Base-by-base conservation (phyloP, 2,888 invertebrate genomes). In the Drosophila incognita region DNA sequence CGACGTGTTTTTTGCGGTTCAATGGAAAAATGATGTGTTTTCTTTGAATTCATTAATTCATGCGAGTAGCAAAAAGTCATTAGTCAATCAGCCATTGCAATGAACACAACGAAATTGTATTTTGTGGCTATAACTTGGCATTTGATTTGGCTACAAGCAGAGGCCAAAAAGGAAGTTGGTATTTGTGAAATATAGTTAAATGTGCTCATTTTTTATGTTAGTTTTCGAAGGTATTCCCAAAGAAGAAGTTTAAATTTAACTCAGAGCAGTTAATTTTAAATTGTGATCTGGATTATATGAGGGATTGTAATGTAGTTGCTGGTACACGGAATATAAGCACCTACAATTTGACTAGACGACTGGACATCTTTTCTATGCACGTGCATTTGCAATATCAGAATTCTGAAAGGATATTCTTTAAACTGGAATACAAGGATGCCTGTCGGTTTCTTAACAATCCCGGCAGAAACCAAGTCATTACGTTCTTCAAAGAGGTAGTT, bases 141-240 rank as follows among this genome's bases (percentile, higher is more conserved):
- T 27, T 24, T 57, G 27, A n/a, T 65, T 49, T 27, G 46, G 7
- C 13, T 35, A 27, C 42, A 15, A 53, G 7, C 33, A 15, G 49
- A 5, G 1, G 70, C 68, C 59, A 63, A n/a, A 2, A 56, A 49
- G 13, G 61, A 60, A 65, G 83, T 85, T 56, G 0, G 21, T 29
- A 51, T 24, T 46, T 46, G 15, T 15, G 13, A 18, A 6, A 40
- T 35, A 38, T 27, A 18, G 5, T 8, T n/a, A 18, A 24, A 31
- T 24, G 5, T 4, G 2, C 2, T n/a, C 2, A 18, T n/a, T 27
- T 36, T 36, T 2, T 21, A 2, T 8, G 7, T 52, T 0, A 6
- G 11, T 18, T 5, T 29, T 21, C 7, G 21, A 24, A 70, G 71
- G 29, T 60, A 15, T 15, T 40, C 11, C 2, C 27, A 11, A 42